Base-by-base conservation (phyloP, 2,113 vertebrate species). In the Corydoras maculifer region DNA sequence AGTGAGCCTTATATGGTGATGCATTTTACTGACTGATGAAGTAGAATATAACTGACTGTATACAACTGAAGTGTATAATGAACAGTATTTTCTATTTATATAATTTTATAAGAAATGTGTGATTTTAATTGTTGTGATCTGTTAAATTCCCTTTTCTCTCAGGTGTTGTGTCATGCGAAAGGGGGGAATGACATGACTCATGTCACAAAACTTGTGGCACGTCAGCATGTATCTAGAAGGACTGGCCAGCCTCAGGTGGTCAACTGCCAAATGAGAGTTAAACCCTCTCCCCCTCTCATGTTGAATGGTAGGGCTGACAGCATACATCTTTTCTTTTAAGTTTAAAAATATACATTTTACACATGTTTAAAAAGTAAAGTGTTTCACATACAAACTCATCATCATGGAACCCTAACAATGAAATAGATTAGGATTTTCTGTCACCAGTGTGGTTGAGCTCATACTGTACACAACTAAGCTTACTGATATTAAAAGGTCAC, bases 211-310 rank as follows among this genome's bases (percentile, higher is more conserved):
- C 87, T 97, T 69, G 91, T 94, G 76, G 93, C 95, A 57, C 88
- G 92, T 9, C 95, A 97, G 83, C 91, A 91, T 49, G 91, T 87
- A 80, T 92, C 93, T 65, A 97, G 94, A 85, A 95, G 86, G 85
- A 89, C 83, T 0, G 92, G 93, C 30, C 87, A 83, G 43, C 84
- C 81, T 60, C 86, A 92, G 53, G 82, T 97, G 79, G 93, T 97
- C 78, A 97, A 97, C 84, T 96, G 93, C 73, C 93, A 94, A 71
- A 96, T 97, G 93, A 93, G 95, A 82, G 84, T 95, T 64, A 97
- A 96, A 83, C 93, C 88, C 49, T 86, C 87, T 0, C 83, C 89
- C 50, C 91, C 91, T 0, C 85, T 94, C 7, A 84, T 83, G 1
- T 86, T 94, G 58, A 91, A 92, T 76, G 95, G 96, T 98, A 84